Evolutionary conservation across 1,140 invertebrate species (phyloP).

Genomic region (Eufriesea mexicana): DNA sequence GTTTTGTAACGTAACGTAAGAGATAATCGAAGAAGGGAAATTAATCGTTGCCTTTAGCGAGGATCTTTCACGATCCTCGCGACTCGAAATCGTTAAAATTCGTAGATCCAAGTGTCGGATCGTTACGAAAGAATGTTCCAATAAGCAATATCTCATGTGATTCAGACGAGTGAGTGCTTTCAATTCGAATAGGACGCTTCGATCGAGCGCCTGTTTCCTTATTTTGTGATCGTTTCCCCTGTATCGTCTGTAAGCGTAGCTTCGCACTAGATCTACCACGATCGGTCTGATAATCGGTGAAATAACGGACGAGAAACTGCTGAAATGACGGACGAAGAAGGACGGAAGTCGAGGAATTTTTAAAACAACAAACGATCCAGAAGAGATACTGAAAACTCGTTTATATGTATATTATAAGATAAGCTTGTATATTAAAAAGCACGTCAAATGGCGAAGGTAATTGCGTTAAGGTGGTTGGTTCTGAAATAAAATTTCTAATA

Average conservation of each 20-base stretch:
- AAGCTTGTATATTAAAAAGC: too few species aligned
- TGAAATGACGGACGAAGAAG: too few species aligned
- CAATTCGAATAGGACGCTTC: constrained; percentile 25
- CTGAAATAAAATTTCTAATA: too few species aligned
- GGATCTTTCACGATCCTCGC: not conserved
- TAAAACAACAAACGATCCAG: too few species aligned
- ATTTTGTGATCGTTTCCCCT: constrained; percentile 36
- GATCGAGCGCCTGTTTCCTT: constrained; percentile 18
- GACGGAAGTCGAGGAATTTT: too few species aligned
- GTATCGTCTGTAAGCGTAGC: not conserved
- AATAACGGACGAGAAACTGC: too few species aligned
- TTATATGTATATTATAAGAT: too few species aligned
- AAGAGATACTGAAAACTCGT: too few species aligned
- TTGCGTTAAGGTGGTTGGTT: too few species aligned
- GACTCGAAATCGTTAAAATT: not conserved
- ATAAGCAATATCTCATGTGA: constrained; percentile 10
- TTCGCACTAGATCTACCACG: not conserved
- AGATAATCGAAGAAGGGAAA: not conserved
- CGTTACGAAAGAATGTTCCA: constrained; percentile 1
- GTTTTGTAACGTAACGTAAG: too few species aligned
- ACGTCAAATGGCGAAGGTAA: too few species aligned
- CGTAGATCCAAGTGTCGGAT: not conserved
- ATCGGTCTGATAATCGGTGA: too few species aligned
- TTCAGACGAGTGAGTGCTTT: not conserved
- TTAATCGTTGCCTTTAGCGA: not conserved